A percentile compares a stretch with the other conserved stretches of the same genome.
phyloP scores from a whole-genome alignment of 1,140 invertebrate species.

The Sipha flava region DNA sequence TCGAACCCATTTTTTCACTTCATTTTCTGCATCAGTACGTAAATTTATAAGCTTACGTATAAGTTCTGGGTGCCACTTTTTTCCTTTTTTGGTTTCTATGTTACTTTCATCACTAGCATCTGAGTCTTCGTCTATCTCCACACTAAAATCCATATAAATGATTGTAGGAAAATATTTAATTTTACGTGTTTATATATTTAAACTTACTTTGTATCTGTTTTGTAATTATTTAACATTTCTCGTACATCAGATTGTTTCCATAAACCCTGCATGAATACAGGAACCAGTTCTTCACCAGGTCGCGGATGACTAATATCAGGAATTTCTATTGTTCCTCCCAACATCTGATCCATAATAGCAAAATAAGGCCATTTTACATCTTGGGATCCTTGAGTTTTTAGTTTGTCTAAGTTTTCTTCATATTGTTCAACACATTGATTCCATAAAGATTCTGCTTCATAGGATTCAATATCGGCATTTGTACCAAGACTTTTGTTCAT shows the following conservation, averaged over 20 bases:
- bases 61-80: constrained; percentile 12
- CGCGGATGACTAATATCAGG: constrained; percentile 16
- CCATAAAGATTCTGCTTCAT: constrained; percentile 32
- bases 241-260: constrained; percentile 28
- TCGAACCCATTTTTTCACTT: constrained; percentile 16
- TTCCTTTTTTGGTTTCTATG: neutral
- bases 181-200: neutral
- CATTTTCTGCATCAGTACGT: constrained; percentile 14
- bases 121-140: neutral
- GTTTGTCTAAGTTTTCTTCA: constrained; percentile 30
- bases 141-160: neutral
- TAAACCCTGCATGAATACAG: constrained; percentile 5
- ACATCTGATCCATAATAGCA: constrained; percentile 34
- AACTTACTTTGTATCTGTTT: neutral
- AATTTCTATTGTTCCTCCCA: constrained; percentile 32
- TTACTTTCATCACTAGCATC: constrained; percentile 14
- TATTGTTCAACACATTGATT: constrained; percentile 30
- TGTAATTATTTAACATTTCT: constrained; percentile 2
- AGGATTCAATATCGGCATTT: constrained; percentile 29
- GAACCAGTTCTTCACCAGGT: constrained; percentile 32
- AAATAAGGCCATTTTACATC: constrained; percentile 35
- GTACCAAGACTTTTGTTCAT: constrained; percentile 31
- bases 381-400: constrained; percentile 28
- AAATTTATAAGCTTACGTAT: constrained; percentile 6
- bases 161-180: neutral